phyloP scores from a whole-genome alignment of 2,888 invertebrate species.

The Corythucha ciliata region DNA sequence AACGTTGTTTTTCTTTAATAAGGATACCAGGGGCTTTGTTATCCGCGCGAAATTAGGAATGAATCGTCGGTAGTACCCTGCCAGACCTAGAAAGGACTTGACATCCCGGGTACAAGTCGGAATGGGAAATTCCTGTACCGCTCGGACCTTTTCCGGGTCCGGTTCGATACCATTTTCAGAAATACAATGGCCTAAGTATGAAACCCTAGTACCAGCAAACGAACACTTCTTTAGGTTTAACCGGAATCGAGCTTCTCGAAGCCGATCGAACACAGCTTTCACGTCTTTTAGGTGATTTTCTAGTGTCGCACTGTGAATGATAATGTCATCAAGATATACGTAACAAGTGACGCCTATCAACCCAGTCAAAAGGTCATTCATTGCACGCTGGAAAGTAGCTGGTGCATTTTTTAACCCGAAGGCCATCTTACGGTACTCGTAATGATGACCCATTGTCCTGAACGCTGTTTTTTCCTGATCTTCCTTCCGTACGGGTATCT shows the following conservation, averaged over 20 bases:
- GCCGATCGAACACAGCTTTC: constrained; percentile 12
- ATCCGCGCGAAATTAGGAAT: not conserved
- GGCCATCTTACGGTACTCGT: constrained; percentile 36
- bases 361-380: constrained; percentile 36
- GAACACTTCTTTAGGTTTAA: constrained; percentile 21
- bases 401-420: constrained; percentile 35
- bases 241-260: constrained; percentile 18
- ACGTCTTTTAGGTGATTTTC: constrained; percentile 13
- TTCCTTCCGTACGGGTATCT: constrained; percentile 23
- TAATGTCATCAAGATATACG: constrained; percentile 32
- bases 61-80: not conserved
- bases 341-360: constrained; percentile 28
- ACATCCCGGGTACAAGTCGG: not conserved
- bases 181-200: constrained; percentile 29
- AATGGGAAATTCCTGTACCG: not conserved
- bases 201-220: constrained; percentile 14
- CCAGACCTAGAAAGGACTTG: not conserved
- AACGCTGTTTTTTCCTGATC: constrained; percentile 39
- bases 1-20: constrained; percentile 10
- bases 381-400: constrained; percentile 37
- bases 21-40: not conserved
- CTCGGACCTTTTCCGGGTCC: not conserved
- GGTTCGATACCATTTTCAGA: not conserved
- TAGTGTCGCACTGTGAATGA: constrained; percentile 26
- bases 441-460: constrained; percentile 37